Conservation (phyloP, 2,888 invertebrate species). For the Caenorhabditis sp. region DNA sequence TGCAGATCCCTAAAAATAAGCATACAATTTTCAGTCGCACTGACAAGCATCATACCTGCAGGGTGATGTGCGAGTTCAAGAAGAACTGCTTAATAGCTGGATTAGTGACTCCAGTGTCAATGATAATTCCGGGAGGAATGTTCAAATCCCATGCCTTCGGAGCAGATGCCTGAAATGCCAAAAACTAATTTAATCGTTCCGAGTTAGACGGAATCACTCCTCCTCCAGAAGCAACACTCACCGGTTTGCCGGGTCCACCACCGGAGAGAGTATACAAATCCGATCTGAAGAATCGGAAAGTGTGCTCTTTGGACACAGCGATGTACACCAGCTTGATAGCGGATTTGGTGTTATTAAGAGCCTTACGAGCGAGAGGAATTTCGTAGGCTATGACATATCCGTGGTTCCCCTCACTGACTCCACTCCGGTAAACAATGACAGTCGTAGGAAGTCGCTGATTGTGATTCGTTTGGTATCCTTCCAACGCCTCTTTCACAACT, state of each 20-base stretch:
- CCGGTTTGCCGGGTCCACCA: background rate
- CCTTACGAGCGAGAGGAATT: slow-evolving; percentile 69
- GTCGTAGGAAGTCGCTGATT: slow-evolving; percentile 37
- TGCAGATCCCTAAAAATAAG: slow-evolving; percentile 76
- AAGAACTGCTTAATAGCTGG: slow-evolving; percentile 77
- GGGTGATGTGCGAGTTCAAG: slow-evolving; percentile 78
- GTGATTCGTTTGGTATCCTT: background rate
- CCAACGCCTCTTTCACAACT: slow-evolving; percentile 18
- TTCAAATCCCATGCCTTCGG: slow-evolving; percentile 69
- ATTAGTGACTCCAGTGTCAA: slow-evolving; percentile 74
- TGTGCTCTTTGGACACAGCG: slow-evolving; percentile 75
- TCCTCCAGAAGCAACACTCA: background rate
- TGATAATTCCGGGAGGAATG: slow-evolving; percentile 74
- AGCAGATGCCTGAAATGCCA: background rate
- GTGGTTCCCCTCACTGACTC: slow-evolving; percentile 72
- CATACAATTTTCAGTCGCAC: background rate
- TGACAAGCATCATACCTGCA: background rate
- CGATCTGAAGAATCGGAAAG: slow-evolving; percentile 65
- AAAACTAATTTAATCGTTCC: background rate
- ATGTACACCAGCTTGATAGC: slow-evolving; percentile 69
- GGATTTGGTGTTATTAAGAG: slow-evolving; percentile 37
- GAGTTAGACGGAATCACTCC: background rate
- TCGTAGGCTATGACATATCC: slow-evolving; percentile 69
- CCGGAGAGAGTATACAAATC: background rate
- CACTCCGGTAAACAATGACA: slow-evolving; percentile 74